Evolutionary conservation across 2,113 vertebrate species (phyloP).

Genomic region (Acanthisitta chloris): DNA sequence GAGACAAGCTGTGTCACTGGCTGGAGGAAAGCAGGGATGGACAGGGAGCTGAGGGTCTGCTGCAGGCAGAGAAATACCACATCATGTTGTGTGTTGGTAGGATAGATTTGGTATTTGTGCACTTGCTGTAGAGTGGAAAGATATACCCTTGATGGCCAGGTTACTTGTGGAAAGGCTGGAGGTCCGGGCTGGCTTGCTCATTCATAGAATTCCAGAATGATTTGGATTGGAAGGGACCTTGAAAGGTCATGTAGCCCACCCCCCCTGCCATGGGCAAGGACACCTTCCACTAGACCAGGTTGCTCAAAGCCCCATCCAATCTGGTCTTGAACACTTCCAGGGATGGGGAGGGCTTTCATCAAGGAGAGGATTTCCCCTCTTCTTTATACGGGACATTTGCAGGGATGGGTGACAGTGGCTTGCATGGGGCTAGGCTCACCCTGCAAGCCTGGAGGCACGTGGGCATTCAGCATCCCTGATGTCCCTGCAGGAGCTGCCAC

Average conservation of each 20-base stretch:
- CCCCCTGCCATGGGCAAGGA: background rate
- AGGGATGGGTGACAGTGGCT: background rate
- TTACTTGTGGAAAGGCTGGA: background rate
- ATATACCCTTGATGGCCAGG: background rate
- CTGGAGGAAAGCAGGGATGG: background rate
- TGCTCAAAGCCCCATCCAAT: background rate
- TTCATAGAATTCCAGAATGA: background rate
- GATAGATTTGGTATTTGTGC: background rate
- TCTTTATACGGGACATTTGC: background rate
- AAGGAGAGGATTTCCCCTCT: background rate
- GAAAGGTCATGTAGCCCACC: background rate
- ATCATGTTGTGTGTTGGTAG: background rate
- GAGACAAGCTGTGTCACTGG: background rate
- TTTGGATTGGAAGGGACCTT: background rate
- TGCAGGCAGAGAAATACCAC: background rate
- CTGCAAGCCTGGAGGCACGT: background rate
- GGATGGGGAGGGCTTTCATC: background rate
- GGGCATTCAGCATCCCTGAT: background rate
- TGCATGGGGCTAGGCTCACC: background rate
- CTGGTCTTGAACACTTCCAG: background rate
- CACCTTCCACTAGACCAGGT: background rate
- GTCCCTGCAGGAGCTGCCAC: background rate
- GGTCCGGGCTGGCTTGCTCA: background rate
- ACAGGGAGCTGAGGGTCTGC: background rate
- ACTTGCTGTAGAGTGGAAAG: accelerated